Evolutionary conservation across 2,797 vertebrate species (phyloP).

Genomic region (Buphagus erythrorhynchus): DNA sequence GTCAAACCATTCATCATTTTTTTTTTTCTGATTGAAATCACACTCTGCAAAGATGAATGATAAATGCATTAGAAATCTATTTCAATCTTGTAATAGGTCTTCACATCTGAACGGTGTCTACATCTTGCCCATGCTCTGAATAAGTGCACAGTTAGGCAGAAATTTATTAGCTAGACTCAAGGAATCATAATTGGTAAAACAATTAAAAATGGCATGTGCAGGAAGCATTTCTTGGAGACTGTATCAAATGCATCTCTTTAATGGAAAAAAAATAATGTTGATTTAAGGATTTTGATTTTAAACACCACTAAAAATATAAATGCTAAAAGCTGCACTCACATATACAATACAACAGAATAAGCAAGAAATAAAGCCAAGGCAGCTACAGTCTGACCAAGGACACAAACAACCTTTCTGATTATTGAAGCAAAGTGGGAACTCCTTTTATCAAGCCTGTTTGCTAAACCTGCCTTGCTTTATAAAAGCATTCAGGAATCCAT

Average conservation of each 20-base stretch:
- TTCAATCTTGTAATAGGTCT: constrained; percentile 76
- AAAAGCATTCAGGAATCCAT: constrained; percentile 52
- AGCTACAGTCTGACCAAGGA: constrained; percentile 41
- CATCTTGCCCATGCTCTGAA: constrained; percentile 17
- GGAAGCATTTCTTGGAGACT: constrained; percentile 1
- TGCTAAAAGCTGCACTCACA: constrained; percentile 28
- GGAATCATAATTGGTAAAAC: constrained; percentile 58
- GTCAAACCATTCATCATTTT: constrained; percentile 72
- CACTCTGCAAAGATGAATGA: constrained; percentile 75
- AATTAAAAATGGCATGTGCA: constrained; percentile 53
- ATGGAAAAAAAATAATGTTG: neutral
- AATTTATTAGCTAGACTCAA: constrained; percentile 42
- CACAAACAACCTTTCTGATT: constrained; percentile 46
- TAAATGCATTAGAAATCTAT: constrained; percentile 74
- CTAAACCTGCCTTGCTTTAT: constrained; percentile 56
- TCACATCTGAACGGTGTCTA: constrained; percentile 69
- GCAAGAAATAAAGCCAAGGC: constrained; percentile 42
- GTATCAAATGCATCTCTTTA: neutral
- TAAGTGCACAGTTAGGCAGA: constrained; percentile 44
- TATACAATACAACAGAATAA: neutral
- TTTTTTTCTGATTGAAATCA: constrained; percentile 74
- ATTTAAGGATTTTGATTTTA: constrained; percentile 43
- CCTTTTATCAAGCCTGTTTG: constrained; percentile 59
- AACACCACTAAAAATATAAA: constrained; percentile 21
- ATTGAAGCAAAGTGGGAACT: constrained; percentile 33